phyloP scores from a whole-genome alignment of 64 coral and sea anemone genomes.

The Stylophora pistillata region DNA sequence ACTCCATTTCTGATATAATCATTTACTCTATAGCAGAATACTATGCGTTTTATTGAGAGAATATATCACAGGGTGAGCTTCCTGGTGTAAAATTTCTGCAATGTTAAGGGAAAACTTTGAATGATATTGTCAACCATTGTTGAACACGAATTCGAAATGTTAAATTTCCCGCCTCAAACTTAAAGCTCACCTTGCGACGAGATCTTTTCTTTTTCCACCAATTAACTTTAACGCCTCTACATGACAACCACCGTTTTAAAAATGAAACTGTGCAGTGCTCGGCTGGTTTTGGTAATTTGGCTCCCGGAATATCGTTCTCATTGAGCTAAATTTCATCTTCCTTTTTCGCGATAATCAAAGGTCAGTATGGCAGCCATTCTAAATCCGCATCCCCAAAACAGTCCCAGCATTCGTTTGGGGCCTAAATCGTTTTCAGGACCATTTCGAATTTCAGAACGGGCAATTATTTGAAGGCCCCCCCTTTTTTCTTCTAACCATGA shows the following conservation, averaged over 20 bases:
- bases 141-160: too few relatives aligned
- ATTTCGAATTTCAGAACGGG: too few relatives aligned
- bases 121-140: too few relatives aligned
- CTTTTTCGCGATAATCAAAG: too few relatives aligned
- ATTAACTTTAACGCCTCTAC: constrained; percentile 55
- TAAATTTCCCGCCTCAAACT: too few relatives aligned
- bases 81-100: neutral
- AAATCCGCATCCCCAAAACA: too few relatives aligned
- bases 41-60: neutral
- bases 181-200: constrained; percentile 41
- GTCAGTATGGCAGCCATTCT: too few relatives aligned
- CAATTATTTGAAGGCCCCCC: too few relatives aligned
- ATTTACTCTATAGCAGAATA: constrained; percentile 24
- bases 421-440: too few relatives aligned
- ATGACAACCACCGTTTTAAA: constrained; percentile 52
- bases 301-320: constrained; percentile 68
- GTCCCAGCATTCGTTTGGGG: too few relatives aligned
- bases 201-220: constrained; percentile 38
- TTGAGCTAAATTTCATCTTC: neutral
- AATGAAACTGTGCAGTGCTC: constrained; percentile 44
- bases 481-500: too few relatives aligned
- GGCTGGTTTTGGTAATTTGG: constrained; percentile 50
- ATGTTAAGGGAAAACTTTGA: too few relatives aligned
- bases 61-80: neutral
- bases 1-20: constrained; percentile 65